Evolutionary conservation across 2,797 vertebrate genomes (phyloP).

Genomic region (Syngnathus rostellatus): DNA sequence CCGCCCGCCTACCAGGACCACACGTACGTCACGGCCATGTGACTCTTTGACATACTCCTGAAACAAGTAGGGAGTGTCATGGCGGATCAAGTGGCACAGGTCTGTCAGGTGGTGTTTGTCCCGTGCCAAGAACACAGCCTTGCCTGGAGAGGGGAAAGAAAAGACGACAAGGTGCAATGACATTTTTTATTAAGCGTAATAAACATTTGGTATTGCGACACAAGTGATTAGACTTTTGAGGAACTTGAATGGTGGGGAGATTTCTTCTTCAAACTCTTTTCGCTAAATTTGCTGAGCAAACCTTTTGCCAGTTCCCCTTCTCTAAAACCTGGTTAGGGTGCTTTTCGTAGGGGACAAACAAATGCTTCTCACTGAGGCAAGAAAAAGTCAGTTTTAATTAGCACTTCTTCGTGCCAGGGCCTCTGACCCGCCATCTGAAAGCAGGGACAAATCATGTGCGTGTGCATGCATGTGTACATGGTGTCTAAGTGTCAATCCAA

Average conservation of each 20-base stretch:
- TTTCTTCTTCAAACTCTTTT: conserved; percentile 17
- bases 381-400: conserved; percentile 60
- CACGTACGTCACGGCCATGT: conserved; percentile 82
- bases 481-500: conserved; percentile 13
- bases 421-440: conserved; percentile 27
- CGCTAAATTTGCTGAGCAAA: conserved; percentile 32
- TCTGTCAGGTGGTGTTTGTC: conserved; percentile 87
- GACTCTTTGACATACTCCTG: conserved; percentile 90
- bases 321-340: conserved; percentile 16
- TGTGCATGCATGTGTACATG: conserved; percentile 3
- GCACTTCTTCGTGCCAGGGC: conserved; percentile 35
- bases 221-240: conserved; percentile 2
- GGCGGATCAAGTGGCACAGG: conserved; percentile 84
- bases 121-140: conserved; percentile 84
- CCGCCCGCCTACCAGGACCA: conserved; percentile 82
- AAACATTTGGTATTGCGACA: neutral
- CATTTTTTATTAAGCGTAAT: neutral
- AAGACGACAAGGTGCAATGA: neutral
- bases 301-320: conserved; percentile 20
- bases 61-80: conserved; percentile 86
- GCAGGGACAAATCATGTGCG: conserved; percentile 22
- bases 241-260: conserved; percentile 6
- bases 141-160: conserved; percentile 61
- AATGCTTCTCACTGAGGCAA: conserved; percentile 44
- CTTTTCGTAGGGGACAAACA: conserved; percentile 18